These are phyloP conservation scores for Bombus confusus DNA, from an alignment of 1,140 invertebrate species.

Conservation along the genomic window DNA sequence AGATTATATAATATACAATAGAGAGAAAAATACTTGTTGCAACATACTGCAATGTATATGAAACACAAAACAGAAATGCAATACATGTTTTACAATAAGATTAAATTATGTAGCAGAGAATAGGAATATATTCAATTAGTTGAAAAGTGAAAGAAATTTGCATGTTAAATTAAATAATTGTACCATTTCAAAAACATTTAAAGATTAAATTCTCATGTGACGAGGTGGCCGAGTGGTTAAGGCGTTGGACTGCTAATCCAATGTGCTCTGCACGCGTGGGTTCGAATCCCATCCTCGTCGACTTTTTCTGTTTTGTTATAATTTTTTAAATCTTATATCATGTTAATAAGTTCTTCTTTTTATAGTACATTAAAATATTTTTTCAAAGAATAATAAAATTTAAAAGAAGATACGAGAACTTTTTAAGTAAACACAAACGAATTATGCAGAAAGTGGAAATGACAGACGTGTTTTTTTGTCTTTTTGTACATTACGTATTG, in stretches of 20 bases:
- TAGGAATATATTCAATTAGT: background rate
- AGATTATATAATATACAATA: slow-evolving; percentile 3
- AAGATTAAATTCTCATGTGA: slow-evolving; percentile 74
- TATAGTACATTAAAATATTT: background rate
- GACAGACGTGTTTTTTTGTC: background rate
- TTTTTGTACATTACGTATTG: background rate
- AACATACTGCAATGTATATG: too few relatives aligned
- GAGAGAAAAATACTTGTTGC: too few relatives aligned
- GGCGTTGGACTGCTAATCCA: slow-evolving; percentile 93
- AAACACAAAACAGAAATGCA: background rate
- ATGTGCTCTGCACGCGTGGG: slow-evolving; percentile 91
- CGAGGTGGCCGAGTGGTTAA: slow-evolving; percentile 95
- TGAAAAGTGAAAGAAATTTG: background rate
- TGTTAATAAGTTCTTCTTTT: background rate
- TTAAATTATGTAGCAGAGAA: background rate
- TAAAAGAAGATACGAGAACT: too few relatives aligned
- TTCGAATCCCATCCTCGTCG: slow-evolving; percentile 95
- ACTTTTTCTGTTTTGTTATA: slow-evolving; percentile 41
- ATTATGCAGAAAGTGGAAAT: background rate
- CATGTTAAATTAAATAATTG: slow-evolving; percentile 13
- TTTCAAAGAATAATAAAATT: background rate
- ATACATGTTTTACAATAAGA: background rate
- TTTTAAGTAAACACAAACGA: background rate
- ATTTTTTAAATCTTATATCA: background rate
- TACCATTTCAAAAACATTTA: slow-evolving; percentile 25